Conservation (phyloP, 2,797 vertebrate genomes). For the Antrozous pallidus region DNA sequence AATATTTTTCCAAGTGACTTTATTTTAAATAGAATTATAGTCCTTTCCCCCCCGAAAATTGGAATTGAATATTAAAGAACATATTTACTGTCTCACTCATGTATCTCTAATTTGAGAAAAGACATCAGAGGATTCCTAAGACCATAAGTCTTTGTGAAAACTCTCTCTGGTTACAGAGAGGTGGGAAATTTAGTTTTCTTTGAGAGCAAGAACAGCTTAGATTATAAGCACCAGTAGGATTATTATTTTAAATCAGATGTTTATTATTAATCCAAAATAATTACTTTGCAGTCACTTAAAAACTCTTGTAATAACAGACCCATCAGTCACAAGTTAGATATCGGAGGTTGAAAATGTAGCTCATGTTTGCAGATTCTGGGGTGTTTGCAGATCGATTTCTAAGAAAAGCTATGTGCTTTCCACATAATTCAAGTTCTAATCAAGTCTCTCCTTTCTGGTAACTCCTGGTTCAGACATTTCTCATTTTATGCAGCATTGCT, state of each 20-base stretch:
- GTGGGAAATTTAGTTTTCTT: constrained; percentile 56
- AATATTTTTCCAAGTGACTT: neutral
- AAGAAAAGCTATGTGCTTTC: constrained; percentile 6
- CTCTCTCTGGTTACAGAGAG: constrained; percentile 55
- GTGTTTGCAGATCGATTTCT: neutral
- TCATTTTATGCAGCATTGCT: constrained; percentile 25
- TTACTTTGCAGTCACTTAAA: neutral
- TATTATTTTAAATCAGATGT: constrained; percentile 13
- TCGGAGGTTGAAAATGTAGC: neutral
- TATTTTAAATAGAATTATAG: constrained; percentile 40
- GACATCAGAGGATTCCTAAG: constrained; percentile 65
- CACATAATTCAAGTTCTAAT: neutral
- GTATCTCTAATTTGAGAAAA: constrained; percentile 62
- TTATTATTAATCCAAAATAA: constrained; percentile 25
- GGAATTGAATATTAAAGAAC: constrained; percentile 65
- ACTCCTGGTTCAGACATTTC: constrained; percentile 52
- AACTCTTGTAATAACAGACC: neutral
- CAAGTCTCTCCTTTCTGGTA: neutral
- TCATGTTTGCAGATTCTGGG: constrained; percentile 15
- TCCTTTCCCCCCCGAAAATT: constrained; percentile 12
- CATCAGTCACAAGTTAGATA: neutral
- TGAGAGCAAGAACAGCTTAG: neutral
- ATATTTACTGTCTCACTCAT: constrained; percentile 56
- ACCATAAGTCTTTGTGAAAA: constrained; percentile 51
- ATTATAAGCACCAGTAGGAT: constrained; percentile 5